These are phyloP conservation scores for Cerastoderma edule DNA, from an alignment of 2,888 invertebrate genomes.

Conservation along the genomic window DNA sequence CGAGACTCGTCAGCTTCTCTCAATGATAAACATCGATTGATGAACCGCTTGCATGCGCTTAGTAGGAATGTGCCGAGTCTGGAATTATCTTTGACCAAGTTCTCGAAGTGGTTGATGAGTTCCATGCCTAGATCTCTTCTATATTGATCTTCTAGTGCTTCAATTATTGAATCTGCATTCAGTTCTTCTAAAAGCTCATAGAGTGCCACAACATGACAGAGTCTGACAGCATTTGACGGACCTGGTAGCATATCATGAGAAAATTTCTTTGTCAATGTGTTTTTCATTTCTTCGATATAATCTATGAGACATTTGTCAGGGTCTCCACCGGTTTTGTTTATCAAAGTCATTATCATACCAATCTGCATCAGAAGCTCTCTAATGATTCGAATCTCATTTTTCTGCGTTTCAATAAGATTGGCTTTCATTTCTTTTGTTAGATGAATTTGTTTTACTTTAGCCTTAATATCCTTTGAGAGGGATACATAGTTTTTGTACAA, in stretches of 20 bases:
- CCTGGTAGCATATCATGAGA: conserved; percentile 54
- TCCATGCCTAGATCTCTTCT: conserved; percentile 41
- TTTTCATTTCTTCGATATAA: conserved; percentile 52
- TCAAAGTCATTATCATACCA: conserved; percentile 59
- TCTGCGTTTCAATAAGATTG: conserved; percentile 38
- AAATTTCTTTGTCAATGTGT: conserved; percentile 34
- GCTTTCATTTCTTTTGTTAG: conserved; percentile 44
- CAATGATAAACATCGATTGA: conserved; percentile 57
- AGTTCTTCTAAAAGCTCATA: conserved; percentile 60
- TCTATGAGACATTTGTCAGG: conserved; percentile 50
- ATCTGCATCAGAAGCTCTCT: conserved; percentile 51
- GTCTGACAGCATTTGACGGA: conserved; percentile 53
- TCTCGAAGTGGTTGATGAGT: conserved; percentile 29
- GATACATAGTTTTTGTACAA: conserved; percentile 56
- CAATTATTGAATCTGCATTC: conserved; percentile 55
- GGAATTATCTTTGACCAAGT: conserved; percentile 14
- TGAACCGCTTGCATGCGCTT: conserved; percentile 56
- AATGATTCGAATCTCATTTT: conserved; percentile 36
- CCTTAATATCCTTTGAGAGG: conserved; percentile 39
- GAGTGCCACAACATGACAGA: conserved; percentile 59
- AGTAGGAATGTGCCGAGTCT: conserved; percentile 37
- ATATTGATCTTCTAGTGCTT: conserved; percentile 49
- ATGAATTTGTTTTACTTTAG: conserved; percentile 43
- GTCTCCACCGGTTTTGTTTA: conserved; percentile 60
- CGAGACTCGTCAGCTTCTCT: conserved; percentile 34